phyloP scores from a whole-genome alignment of 2,113 vertebrate genomes.

The Erythrocercus mccallii region DNA sequence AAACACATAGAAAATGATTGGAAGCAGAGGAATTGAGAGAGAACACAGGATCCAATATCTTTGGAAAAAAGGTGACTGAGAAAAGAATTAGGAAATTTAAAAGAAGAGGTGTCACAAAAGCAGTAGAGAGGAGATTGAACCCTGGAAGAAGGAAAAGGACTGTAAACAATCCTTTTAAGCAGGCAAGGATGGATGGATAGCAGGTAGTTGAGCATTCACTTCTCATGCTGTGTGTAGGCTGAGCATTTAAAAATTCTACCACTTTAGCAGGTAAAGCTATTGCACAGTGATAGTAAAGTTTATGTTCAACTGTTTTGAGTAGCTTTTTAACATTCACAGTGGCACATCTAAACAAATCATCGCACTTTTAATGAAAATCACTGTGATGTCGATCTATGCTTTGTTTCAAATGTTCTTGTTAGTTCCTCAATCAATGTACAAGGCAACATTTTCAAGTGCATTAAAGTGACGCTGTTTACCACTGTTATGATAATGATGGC shows the following conservation, averaged over 20 bases:
- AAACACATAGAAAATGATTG: background rate
- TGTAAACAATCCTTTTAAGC: background rate
- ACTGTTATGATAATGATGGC: background rate
- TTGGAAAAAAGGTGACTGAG: background rate
- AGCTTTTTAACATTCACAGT: slow-evolving; percentile 32
- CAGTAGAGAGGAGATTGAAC: background rate
- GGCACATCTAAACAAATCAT: slow-evolving; percentile 44
- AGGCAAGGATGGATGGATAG: background rate
- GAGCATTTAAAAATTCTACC: background rate
- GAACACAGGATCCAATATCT: background rate
- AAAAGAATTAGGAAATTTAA: background rate
- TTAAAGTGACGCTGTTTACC: slow-evolving; percentile 11
- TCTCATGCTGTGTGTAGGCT: background rate
- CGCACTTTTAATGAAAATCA: slow-evolving; percentile 26
- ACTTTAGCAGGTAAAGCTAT: slow-evolving; percentile 23
- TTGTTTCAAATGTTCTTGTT: slow-evolving; percentile 45
- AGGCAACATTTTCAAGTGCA: slow-evolving; percentile 19
- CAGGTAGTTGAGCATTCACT: background rate
- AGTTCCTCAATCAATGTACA: slow-evolving; percentile 28
- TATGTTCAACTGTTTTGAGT: background rate
- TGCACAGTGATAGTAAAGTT: background rate
- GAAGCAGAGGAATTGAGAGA: background rate
- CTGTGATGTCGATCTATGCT: background rate
- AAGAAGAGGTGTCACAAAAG: background rate
- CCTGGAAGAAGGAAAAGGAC: background rate